phyloP scores from a whole-genome alignment of 2,113 vertebrate genomes.

The Sinocyclocheilus anophthalmus region DNA sequence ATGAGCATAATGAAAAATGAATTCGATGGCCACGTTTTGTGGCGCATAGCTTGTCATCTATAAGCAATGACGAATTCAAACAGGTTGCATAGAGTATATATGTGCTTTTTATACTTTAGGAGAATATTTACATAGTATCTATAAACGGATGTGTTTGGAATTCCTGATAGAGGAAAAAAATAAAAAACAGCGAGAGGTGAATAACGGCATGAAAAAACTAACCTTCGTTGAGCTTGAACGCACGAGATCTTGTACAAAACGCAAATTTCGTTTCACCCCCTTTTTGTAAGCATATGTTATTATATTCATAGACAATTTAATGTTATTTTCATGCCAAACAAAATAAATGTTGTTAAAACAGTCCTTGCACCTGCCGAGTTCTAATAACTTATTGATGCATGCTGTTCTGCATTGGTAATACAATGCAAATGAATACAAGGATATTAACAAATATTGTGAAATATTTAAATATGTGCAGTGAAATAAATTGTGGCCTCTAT shows the following conservation, averaged over 20 bases:
- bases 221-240: neutral
- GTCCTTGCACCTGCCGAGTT: neutral
- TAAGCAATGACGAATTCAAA: slow-evolving; percentile 57
- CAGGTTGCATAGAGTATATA: slow-evolving; percentile 55
- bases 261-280: neutral
- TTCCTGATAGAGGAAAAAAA: slow-evolving; percentile 56
- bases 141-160: slow-evolving; percentile 53
- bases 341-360: neutral
- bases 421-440: neutral
- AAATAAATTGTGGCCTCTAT: neutral
- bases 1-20: slow-evolving; percentile 41
- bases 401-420: neutral
- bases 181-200: slow-evolving; percentile 43
- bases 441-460: neutral
- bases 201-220: neutral
- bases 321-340: neutral
- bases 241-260: neutral
- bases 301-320: neutral
- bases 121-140: neutral
- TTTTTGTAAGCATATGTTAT: neutral
- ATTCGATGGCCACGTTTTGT: slow-evolving; percentile 40
- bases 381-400: neutral
- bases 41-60: slow-evolving; percentile 52
- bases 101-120: slow-evolving; percentile 12
- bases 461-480: neutral